Evolutionary conservation across 2,888 invertebrate genomes (phyloP).

Genomic region (Notodonta ziczac): DNA sequence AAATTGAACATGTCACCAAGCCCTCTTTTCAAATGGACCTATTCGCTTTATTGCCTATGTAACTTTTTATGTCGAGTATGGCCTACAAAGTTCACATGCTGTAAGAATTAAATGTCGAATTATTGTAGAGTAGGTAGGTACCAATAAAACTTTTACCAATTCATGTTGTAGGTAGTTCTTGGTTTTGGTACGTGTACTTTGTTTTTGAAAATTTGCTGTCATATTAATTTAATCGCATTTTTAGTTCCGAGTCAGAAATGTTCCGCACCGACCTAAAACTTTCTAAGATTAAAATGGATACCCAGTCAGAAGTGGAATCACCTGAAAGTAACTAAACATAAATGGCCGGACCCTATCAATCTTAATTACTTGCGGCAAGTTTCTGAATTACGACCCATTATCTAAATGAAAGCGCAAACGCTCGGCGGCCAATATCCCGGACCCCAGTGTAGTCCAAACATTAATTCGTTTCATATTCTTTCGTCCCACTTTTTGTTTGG

Average conservation of each 20-base stretch:
- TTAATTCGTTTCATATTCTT: constrained; percentile 43
- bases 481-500: constrained; percentile 34
- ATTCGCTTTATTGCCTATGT: constrained; percentile 9
- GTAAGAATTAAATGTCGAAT: no score
- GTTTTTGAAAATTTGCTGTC: neutral
- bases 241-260: neutral
- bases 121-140: no score
- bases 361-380: constrained; percentile 66
- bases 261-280: neutral
- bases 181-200: no score
- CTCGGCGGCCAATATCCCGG: constrained; percentile 28
- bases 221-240: neutral
- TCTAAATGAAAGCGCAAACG: constrained; percentile 62
- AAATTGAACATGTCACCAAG: constrained; percentile 66
- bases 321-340: constrained; percentile 50
- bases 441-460: constrained; percentile 16
- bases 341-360: constrained; percentile 60
- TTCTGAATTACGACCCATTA: constrained; percentile 63
- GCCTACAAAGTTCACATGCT: no score
- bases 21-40: constrained; percentile 52
- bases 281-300: constrained; percentile 23
- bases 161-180: no score
- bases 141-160: no score
- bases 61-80: neutral
- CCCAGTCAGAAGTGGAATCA: constrained; percentile 22